These are phyloP conservation scores for Ascaphus truei DNA, from an alignment of 2,113 vertebrate species.

Conservation along the genomic window DNA sequence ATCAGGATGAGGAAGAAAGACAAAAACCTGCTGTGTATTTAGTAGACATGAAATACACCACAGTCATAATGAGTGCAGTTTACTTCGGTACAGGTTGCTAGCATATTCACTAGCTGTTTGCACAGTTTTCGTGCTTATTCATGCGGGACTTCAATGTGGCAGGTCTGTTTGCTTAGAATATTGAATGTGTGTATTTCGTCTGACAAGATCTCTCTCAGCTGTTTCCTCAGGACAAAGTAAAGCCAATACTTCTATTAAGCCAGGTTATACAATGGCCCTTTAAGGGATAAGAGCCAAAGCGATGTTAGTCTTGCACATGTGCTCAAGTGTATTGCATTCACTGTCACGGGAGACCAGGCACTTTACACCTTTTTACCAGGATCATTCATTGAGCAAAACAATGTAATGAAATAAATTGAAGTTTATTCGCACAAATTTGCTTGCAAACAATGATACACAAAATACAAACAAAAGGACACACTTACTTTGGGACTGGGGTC, in stretches of 20 bases:
- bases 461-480: too few relatives aligned
- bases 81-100: not conserved
- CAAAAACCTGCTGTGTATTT: not conserved
- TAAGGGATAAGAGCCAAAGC: not conserved
- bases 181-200: slow-evolving; percentile 3
- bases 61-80: not conserved
- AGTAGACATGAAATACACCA: not conserved
- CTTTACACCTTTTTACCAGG: too few relatives aligned
- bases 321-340: not conserved
- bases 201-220: slow-evolving; percentile 2
- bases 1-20: not conserved
- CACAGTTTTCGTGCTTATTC: not conserved
- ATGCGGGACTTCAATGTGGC: not conserved
- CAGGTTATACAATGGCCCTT: not conserved
- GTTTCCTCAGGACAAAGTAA: slow-evolving; percentile 16
- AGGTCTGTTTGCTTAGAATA: not conserved
- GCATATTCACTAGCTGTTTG: not conserved
- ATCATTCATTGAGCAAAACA: too few relatives aligned
- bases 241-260: not conserved
- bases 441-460: too few relatives aligned
- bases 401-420: too few relatives aligned
- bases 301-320: not conserved
- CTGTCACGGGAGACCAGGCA: too few relatives aligned
- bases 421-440: too few relatives aligned
- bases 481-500: too few relatives aligned